Conservation (phyloP, 2,888 invertebrate genomes). For the Zootermopsis nevadensis region DNA sequence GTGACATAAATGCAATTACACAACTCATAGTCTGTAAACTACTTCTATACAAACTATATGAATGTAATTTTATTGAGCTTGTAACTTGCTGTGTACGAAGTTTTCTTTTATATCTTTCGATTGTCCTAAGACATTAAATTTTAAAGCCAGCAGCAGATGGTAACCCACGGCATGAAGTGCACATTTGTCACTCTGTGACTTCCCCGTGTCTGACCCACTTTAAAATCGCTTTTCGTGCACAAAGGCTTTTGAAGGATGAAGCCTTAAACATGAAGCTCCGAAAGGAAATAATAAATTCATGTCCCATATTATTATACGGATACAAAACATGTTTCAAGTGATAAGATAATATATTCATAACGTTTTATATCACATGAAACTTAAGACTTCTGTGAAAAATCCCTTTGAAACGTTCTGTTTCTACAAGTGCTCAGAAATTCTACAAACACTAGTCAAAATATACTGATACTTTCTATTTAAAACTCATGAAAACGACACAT, state of each 20-base stretch:
- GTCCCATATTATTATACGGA: not conserved
- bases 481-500: no score
- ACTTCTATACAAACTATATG: no score
- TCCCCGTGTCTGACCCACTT: not conserved
- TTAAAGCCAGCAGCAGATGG: not conserved
- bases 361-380: no score
- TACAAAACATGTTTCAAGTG: no score
- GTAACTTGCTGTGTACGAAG: not conserved
- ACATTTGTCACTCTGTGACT: conserved; percentile 1
- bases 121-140: not conserved
- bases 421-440: no score
- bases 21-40: no score
- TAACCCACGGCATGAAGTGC: not conserved
- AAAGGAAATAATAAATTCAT: not conserved
- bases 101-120: not conserved
- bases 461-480: no score
- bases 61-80: not conserved
- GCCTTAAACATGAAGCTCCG: not conserved
- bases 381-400: no score
- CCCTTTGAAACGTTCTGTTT: no score
- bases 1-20: no score
- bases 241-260: not conserved
- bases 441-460: no score
- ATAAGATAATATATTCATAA: no score
- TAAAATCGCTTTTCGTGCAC: not conserved